Percentiles rank a stretch among this genome's conserved stretches.
Evolutionary conservation across 1,140 invertebrate genomes (phyloP).

Genomic region (Drosophila bifasciata): DNA sequence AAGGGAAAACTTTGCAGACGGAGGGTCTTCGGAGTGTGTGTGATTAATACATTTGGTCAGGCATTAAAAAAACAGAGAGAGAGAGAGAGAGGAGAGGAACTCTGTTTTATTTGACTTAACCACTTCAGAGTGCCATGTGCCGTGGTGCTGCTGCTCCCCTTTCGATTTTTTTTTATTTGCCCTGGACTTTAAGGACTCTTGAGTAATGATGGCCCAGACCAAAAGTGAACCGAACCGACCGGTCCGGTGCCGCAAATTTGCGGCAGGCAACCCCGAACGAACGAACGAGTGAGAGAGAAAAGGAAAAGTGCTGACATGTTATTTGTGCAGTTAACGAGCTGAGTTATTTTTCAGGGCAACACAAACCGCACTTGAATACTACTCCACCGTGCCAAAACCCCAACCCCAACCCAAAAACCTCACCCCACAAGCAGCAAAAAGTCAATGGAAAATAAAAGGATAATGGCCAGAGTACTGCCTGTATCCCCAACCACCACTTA

Average conservation of each 20-base stretch:
- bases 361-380: slow-evolving; percentile 74
- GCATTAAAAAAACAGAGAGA: slow-evolving; percentile 45
- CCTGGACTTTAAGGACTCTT: slow-evolving; percentile 62
- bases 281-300: slow-evolving; percentile 19
- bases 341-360: slow-evolving; percentile 73
- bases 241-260: slow-evolving; percentile 72
- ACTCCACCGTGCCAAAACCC: slow-evolving; percentile 48
- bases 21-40: slow-evolving; percentile 31
- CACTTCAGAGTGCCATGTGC: slow-evolving; percentile 42
- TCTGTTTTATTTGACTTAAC: slow-evolving; percentile 58
- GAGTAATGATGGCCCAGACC: slow-evolving; percentile 71
- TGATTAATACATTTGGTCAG: slow-evolving; percentile 62
- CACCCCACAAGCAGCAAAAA: slow-evolving; percentile 19
- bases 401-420: slow-evolving; percentile 19
- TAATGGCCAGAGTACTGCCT: background rate
- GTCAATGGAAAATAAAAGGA: slow-evolving; percentile 45
- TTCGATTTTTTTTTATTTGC: slow-evolving; percentile 40
- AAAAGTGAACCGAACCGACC: slow-evolving; percentile 66
- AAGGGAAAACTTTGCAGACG: slow-evolving; percentile 49
- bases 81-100: slow-evolving; percentile 6
- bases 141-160: slow-evolving; percentile 31
- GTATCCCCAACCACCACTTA: slow-evolving; percentile 20
- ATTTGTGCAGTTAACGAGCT: slow-evolving; percentile 81
- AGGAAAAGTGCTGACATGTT: slow-evolving; percentile 68
- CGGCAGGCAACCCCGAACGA: slow-evolving; percentile 32